Percentiles rank a stretch among this genome's conserved stretches.
Conservation (phyloP, 2,113 vertebrate genomes). For the Python bivittatus region DNA sequence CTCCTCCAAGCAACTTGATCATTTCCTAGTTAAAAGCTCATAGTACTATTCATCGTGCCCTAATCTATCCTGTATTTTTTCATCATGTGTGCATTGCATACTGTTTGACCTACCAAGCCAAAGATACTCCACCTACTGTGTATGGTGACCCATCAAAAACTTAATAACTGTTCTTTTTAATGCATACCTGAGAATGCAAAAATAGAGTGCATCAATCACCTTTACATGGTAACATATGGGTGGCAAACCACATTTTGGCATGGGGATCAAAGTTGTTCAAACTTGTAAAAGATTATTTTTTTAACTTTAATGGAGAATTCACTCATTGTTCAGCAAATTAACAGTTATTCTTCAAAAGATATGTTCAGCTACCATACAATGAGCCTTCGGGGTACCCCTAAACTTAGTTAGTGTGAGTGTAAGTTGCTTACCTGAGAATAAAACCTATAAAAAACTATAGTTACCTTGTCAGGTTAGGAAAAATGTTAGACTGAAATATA, state of each 20-base stretch:
- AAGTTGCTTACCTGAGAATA: constrained; percentile 1
- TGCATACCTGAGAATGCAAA: background rate
- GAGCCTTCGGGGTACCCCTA: background rate
- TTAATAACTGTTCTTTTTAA: background rate
- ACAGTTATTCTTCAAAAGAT: constrained; percentile 10
- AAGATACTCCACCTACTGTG: background rate
- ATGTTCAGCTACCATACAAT: background rate
- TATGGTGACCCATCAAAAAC: background rate
- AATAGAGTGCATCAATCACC: background rate
- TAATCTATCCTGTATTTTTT: background rate
- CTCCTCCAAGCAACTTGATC: background rate
- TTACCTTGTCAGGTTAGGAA: background rate
- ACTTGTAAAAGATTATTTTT: background rate
- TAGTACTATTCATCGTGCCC: background rate
- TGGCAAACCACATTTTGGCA: background rate
- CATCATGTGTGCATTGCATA: background rate
- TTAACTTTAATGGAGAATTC: background rate
- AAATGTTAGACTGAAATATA: constrained; percentile 9
- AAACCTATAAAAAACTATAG: constrained; percentile 8
- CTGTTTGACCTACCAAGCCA: background rate
- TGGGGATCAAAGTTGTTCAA: background rate
- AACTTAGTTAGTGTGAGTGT: background rate
- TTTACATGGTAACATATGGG: background rate
- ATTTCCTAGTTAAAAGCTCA: background rate
- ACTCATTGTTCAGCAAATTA: background rate